phyloP scores from a whole-genome alignment of 2,888 invertebrate species.

The Chirona hameri region DNA sequence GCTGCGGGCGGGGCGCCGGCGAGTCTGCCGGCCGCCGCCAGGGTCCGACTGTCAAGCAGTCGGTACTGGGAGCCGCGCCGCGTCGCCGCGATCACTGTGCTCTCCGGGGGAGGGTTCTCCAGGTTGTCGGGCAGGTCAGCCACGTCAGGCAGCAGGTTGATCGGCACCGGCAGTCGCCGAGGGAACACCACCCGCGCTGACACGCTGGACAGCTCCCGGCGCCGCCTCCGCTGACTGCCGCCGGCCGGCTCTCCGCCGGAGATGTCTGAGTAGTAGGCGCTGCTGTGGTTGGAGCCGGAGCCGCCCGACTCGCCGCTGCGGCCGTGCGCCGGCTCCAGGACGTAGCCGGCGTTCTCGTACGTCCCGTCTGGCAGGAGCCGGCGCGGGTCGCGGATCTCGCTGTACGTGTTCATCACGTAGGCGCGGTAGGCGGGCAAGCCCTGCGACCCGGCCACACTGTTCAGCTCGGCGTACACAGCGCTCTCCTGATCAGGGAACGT shows the following conservation, averaged over 20 bases:
- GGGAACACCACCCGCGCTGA: neutral
- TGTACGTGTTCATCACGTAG: conserved; percentile 39
- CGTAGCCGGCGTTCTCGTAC: conserved; percentile 40
- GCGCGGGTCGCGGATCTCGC: conserved; percentile 38
- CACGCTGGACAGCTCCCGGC: neutral
- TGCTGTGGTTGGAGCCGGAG: conserved; percentile 39
- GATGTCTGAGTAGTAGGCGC: conserved; percentile 40
- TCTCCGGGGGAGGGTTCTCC: conserved; percentile 13
- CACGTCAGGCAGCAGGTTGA: conserved; percentile 23
- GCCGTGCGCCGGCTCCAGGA: conserved; percentile 37
- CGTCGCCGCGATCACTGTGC: conserved; percentile 24
- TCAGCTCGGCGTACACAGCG: conserved; percentile 40
- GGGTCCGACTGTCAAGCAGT: neutral
- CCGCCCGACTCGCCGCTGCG: conserved; percentile 31
- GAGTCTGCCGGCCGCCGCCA: neutral
- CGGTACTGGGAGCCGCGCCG: conserved; percentile 1
- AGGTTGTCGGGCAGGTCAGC: conserved; percentile 23
- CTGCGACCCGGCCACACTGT: conserved; percentile 35
- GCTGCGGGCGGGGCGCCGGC: neutral
- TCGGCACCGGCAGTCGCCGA: conserved; percentile 1
- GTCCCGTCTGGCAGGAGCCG: conserved; percentile 34
- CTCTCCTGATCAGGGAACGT: conserved; percentile 39
- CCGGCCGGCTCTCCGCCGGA: conserved; percentile 34
- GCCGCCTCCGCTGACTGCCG: conserved; percentile 4
- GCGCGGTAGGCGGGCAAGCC: conserved; percentile 34